Base-by-base conservation (phyloP, 2,113 vertebrate genomes). In the Gadus chalcogrammus region DNA sequence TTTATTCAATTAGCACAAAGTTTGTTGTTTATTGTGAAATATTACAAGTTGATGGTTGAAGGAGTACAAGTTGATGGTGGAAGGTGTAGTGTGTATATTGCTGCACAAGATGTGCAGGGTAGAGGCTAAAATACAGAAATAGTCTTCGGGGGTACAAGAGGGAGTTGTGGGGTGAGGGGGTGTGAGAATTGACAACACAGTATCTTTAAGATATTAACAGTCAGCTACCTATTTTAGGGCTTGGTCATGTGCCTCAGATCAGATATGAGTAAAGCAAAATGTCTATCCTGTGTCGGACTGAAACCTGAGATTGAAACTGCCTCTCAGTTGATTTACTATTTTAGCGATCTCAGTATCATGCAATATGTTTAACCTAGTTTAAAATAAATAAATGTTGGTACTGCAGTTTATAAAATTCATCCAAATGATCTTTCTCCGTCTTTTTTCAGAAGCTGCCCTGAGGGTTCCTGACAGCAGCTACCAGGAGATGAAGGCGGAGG, bases 401-500 rank as follows among this genome's bases (percentile, higher is more conserved):
- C 8, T 48, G 42, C 42, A 13, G 42, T 13, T 48, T 9, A 48
- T 48, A 48, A 48, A 48, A 48, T 12, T 9, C 42, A 48, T 48
- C 8, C 42, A 48, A 48, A 48, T 48, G 9, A 48, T 48, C 0
- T 67, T 3, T 55, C 61, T 62, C 3, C 5, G n/a, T n/a, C 55
- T 58, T 58, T n/a, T 58, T 58, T 3, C 27, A 92, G 88, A 88
- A 24, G 76, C 84, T 1, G 68, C 67, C 17, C 91, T 91, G 91
- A 85, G 88, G 42, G 64, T 79, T 0, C 87, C 90, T 0, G 91
- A 69, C 58, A 85, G 65, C 91, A 88, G 88, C 0, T 89, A 88
- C 71, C 95, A 95, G 85, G 96, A 98, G 85, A 84, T 97, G 88
- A 96, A 95, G 82, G 95, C 95, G 1, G 93, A 94, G 79, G 85